phyloP scores from a whole-genome alignment of 2,113 vertebrate species.

The Notarius lentiginosus region DNA sequence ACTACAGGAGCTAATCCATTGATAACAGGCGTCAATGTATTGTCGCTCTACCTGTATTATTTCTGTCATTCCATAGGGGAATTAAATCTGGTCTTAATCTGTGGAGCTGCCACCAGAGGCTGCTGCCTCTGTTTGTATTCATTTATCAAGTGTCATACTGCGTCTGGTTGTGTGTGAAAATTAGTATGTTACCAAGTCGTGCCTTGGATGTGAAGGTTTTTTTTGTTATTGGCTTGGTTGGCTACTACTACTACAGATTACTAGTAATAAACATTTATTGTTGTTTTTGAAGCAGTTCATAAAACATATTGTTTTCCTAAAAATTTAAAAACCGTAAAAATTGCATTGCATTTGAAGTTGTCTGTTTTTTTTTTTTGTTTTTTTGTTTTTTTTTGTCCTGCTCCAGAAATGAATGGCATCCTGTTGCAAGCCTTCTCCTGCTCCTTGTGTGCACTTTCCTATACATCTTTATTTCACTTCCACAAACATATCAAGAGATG shows the following conservation, averaged over 20 bases:
- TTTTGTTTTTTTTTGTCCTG: slow-evolving; percentile 10
- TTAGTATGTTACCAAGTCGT: neutral
- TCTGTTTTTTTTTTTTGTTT: slow-evolving; percentile 15
- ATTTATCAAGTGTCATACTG: neutral
- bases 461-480: slow-evolving; percentile 31
- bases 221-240: neutral
- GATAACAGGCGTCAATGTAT: neutral
- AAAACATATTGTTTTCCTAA: neutral
- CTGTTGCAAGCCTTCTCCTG: slow-evolving; percentile 28
- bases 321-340: neutral
- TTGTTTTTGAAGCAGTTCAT: slow-evolving; percentile 3
- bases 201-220: neutral
- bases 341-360: slow-evolving; percentile 29
- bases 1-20: neutral
- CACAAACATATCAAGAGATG: slow-evolving; percentile 28
- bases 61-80: neutral
- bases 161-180: neutral
- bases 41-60: neutral
- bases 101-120: neutral
- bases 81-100: neutral
- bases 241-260: neutral
- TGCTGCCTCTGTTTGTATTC: neutral
- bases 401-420: slow-evolving; percentile 31
- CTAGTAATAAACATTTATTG: neutral
- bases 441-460: slow-evolving; percentile 36